A percentile compares a stretch with the other conserved stretches of the same genome.
phyloP scores from a whole-genome alignment of 2,113 vertebrate species.

The Spea multiplicata region DNA sequence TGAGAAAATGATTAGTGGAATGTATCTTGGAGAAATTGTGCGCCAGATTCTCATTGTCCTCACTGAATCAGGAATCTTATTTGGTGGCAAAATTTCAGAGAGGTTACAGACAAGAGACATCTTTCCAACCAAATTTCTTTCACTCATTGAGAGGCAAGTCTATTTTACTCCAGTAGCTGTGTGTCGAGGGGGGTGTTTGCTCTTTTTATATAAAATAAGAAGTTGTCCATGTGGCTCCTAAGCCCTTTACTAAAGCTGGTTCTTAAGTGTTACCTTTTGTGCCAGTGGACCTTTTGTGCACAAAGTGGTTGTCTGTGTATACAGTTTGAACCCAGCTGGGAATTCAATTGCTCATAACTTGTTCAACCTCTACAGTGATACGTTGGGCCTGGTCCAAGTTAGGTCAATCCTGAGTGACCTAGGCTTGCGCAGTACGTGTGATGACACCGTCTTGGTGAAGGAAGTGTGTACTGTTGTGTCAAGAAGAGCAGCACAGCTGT shows the following conservation, averaged over 20 bases:
- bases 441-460: slow-evolving; percentile 63
- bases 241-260: too few relatives aligned
- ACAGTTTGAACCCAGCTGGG: too few relatives aligned
- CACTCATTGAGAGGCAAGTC: slow-evolving; percentile 63
- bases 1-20: slow-evolving; percentile 76
- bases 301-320: too few relatives aligned
- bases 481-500: slow-evolving; percentile 64
- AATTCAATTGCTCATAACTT: too few relatives aligned
- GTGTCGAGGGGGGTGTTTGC: too few relatives aligned
- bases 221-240: too few relatives aligned
- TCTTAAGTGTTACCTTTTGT: too few relatives aligned
- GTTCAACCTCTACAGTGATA: slow-evolving; percentile 53
- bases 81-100: slow-evolving; percentile 53
- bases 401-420: slow-evolving; percentile 57
- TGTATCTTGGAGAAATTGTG: slow-evolving; percentile 73
- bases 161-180: neutral
- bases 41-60: slow-evolving; percentile 65
- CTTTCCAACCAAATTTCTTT: slow-evolving; percentile 72
- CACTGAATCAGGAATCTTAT: slow-evolving; percentile 57
- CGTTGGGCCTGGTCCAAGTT: slow-evolving; percentile 60
- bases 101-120: slow-evolving; percentile 61
- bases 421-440: slow-evolving; percentile 55
- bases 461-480: slow-evolving; percentile 68
- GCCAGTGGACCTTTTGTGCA: too few relatives aligned
- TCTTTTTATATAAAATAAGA: too few relatives aligned